Base-by-base conservation (phyloP, 2,888 invertebrate genomes). In the Cacoxenus indagator region DNA sequence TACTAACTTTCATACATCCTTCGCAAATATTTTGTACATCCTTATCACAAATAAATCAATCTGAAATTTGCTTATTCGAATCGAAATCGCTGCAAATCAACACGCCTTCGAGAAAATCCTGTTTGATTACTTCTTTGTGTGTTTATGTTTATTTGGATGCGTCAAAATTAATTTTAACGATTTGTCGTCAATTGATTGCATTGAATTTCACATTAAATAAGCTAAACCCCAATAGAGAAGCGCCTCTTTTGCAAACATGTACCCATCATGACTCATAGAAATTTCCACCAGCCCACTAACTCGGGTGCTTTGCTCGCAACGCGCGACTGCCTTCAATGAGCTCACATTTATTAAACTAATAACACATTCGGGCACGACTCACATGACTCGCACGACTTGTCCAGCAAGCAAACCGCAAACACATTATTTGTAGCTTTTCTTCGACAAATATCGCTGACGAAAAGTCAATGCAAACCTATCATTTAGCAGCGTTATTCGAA, bases 401-500 rank as follows among this genome's bases (percentile, higher is more conserved):
- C n/a, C n/a, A n/a, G n/a, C n/a, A n/a, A 51, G 51, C 9, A 8
- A 57, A 57, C 57, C 57, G 29, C 29, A 57, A 57, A 57, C 57
- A 57, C 57, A 55, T 55, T 26, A 55, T 55, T 55, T 55, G 26
- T 27, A 27, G 27, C 55, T n/a, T 57, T 57, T 27, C 57, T 57
- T 57, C 19, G 17, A 29, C 57, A 57, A 57, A 57, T 57, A 57
- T 27, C 17, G 57, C 57, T 57, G 57, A 27, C 29, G 57, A 57
- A 57, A 57, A 57, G 27, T 57, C 57, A 57, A 57, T 57, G 57
- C 57, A 27, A 57, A 57, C 57, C 57, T 57, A 57, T 57, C n/a
- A 57, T 57, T 57, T 57, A 29, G 17, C 11, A 57, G 57, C 29
- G 2, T 37, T 37, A 37, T 37, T 11, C 37, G 37, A 37, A 14